These are phyloP conservation scores for Thymelicus sylvestris DNA, from an alignment of 2,888 invertebrate species.

Conservation along the genomic window DNA sequence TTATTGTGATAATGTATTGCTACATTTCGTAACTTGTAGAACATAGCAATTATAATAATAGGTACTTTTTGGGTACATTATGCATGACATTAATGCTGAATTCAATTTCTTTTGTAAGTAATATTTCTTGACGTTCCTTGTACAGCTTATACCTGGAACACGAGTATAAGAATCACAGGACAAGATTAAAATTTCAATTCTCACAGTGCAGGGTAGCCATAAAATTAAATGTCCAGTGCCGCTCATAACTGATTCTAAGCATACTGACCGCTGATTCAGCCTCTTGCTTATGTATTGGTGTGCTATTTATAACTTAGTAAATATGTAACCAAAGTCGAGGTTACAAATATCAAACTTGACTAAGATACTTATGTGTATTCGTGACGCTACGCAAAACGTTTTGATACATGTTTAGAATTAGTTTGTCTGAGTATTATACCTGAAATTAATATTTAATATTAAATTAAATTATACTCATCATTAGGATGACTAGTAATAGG, in stretches of 20 bases:
- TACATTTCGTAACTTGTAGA: too few species aligned
- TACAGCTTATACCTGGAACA: too few species aligned
- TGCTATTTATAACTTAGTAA: conserved; percentile 69
- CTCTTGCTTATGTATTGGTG: conserved; percentile 57
- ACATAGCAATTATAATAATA: too few species aligned
- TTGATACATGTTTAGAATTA: conserved; percentile 8
- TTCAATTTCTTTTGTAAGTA: too few species aligned
- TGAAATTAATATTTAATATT: too few species aligned
- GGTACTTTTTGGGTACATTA: too few species aligned
- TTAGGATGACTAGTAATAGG: neutral
- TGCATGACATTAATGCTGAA: too few species aligned
- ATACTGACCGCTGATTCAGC: conserved; percentile 53
- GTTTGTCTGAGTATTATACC: neutral
- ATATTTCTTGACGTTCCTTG: too few species aligned
- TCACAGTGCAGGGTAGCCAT: neutral
- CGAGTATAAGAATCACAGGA: neutral
- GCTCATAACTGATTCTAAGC: conserved; percentile 35
- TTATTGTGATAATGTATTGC: too few species aligned
- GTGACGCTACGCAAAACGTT: conserved; percentile 41
- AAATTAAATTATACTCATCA: too few species aligned
- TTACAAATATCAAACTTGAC: conserved; percentile 65
- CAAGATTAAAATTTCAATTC: neutral
- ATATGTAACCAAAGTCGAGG: conserved; percentile 72
- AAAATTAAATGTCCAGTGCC: neutral
- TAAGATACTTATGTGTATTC: conserved; percentile 42